These are phyloP conservation scores for Eupsilia transversa DNA, from an alignment of 2,888 invertebrate species.

Conservation along the genomic window DNA sequence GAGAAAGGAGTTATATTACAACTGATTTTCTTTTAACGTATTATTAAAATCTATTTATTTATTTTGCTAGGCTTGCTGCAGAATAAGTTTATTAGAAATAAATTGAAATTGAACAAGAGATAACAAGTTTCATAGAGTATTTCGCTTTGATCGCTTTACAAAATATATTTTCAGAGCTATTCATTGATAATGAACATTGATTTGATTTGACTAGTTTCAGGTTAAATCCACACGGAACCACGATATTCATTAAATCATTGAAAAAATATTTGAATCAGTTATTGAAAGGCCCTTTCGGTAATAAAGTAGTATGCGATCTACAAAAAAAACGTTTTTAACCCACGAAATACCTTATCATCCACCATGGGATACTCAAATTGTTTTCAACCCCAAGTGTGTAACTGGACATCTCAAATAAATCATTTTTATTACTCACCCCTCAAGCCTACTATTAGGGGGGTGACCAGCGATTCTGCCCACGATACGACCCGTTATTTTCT, in stretches of 20 bases:
- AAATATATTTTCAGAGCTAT: background rate
- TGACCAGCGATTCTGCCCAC: constrained; percentile 80
- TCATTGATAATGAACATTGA: background rate
- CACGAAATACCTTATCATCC: constrained; percentile 78
- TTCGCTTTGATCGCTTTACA: background rate
- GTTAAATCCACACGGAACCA: background rate
- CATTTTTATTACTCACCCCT: constrained; percentile 87
- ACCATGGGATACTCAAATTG: constrained; percentile 82
- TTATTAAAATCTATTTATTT: background rate
- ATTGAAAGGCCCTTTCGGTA: background rate
- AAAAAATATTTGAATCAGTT: background rate
- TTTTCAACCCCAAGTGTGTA: constrained; percentile 85
- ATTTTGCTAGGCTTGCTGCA: background rate
- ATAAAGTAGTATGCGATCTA: constrained; percentile 8
- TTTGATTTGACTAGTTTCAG: background rate
- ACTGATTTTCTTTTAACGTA: constrained; percentile 36
- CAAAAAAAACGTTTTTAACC: constrained; percentile 31
- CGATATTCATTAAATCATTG: background rate
- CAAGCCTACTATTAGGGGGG: constrained; percentile 75
- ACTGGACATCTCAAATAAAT: constrained; percentile 88
- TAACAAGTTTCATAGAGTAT: background rate
- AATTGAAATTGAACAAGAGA: background rate
- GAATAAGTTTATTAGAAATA: background rate
- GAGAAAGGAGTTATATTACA: constrained; percentile 20
- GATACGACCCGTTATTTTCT: constrained; percentile 73